Evolutionary conservation across 2,888 invertebrate genomes (phyloP), one percentile per base, ranked within the genome.

Genomic region (Caenorhabditis japonica): DNA sequence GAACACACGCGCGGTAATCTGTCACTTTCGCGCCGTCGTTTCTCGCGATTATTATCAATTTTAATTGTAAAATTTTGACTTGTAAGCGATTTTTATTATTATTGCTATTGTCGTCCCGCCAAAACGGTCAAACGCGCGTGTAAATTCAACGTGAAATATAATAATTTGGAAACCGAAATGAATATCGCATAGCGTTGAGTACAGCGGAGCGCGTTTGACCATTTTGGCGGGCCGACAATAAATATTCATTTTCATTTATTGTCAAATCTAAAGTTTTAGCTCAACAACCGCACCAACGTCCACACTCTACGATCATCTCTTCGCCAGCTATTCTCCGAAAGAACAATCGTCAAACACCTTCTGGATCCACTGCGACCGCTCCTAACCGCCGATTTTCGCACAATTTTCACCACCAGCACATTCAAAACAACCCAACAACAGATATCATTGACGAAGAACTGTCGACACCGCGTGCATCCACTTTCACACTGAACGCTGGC

Each of bases 381-480:
- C n/a, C 49, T 0, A 8, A n/a, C 2, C 64, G 64, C 13, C 47
- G 55, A n/a, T 33, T 39, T 2, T 53, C 55, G 15, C 59, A 46
- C n/a, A n/a, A 15, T 5, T 33, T 15, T 15, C 69, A 47, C 4
- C 46, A 52, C 13, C 34, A 39, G 17, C 64, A 47, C 23, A 25
- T 30, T 30, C 30, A 30, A 10, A 30, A 30, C 10, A 30, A 30
- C 30, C 5, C 30, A 10, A 30, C 10, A 30, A n/a, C n/a, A n/a
- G n/a, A n/a, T n/a, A 41, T 21, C 10, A 56, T 64, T 34, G 41
- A 39, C n/a, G 72, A 72, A 30, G 66, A 72, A 34, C 43, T 66
- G 10, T 38, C 55, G 12, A 72, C 72, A 17, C 72, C 72, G 43
- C 58, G 59, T 17, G 72, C 72, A 23, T 72, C 72, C 19, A 55